phyloP scores from a whole-genome alignment of 1,140 invertebrate species.

The Pentalonia nigronervosa region DNA sequence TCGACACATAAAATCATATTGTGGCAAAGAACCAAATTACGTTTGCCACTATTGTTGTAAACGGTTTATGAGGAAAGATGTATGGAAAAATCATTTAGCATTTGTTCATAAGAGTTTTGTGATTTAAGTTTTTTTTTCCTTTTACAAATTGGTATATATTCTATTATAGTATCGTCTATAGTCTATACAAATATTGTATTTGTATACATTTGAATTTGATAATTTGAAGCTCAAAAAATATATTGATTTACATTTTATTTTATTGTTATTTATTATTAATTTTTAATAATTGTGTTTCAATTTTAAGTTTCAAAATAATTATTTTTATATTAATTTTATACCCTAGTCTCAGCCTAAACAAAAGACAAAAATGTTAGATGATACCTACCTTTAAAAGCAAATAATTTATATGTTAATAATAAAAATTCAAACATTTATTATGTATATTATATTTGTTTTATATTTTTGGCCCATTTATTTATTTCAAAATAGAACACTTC shows the following conservation, averaged over 20 bases:
- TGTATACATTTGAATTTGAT: not conserved
- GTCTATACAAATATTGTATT: not conserved
- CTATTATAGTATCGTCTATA: not conserved
- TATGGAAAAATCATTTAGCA: conserved; percentile 65
- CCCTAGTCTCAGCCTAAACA: not conserved
- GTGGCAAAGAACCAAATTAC: conserved; percentile 67
- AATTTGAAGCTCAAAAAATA: not conserved
- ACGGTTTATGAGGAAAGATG: conserved; percentile 65
- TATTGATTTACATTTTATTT: not conserved
- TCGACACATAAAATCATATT: conserved; percentile 67
- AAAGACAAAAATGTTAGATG: not conserved
- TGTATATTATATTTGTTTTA: not conserved
- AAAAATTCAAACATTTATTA: not conserved
- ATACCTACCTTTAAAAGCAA: not conserved
- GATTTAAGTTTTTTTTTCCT: not conserved
- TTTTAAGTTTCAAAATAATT: conserved; percentile 1
- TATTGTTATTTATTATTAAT: not conserved
- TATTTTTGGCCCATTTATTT: not conserved
- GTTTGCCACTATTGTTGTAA: conserved; percentile 63
- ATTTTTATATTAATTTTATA: not conserved
- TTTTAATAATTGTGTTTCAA: not conserved
- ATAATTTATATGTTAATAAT: too few relatives aligned
- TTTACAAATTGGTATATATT: not conserved
- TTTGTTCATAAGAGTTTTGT: conserved; percentile 43
- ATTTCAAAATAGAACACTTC: not conserved